Base-by-base conservation (phyloP, 1,140 invertebrate species). In the Contarinia nasturtii region DNA sequence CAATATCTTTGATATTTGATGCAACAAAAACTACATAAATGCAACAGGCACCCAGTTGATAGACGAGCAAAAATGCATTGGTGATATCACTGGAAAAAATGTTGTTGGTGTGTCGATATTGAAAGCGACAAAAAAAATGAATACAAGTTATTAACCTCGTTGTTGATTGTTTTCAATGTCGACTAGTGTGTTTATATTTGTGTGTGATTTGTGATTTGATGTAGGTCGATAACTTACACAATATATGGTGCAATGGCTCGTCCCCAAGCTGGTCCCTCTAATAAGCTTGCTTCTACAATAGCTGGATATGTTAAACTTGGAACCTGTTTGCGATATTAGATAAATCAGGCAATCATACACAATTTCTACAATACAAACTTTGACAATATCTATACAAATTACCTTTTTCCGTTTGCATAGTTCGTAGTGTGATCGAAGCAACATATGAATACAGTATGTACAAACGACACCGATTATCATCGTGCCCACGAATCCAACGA, bases 11-110 rank as follows among this genome's bases (percentile, higher is more conserved):
- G 11, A 83, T 64, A 61, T 81, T 90, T 17, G 71, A 73, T 1
- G 82, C 72, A 44, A 91, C 79, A 58, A 92, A 91, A 0, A 91
- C 78, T 19, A 86, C 75, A 59, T 92, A 92, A 3, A 90, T 85
- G 64, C 84, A 87, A 57, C 87, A 89, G 49, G 86, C 83, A 33
- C 87, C 87, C 55, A 90, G 64, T 64, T 92, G 88, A 54, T 86
- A 88, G 43, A 88, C 68, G 49, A 87, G 64, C 15, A 91, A 67
- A 55, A 86, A 83, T 0, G 64, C 53, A 52, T 82, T 82, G 4
- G 78, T 69, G 18, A 75, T 53, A 48, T 70, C 67, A 14, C 75
- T 76, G 55, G 11, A 27, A 27, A 27, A 3, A 27, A 10, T 27
- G 27, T 5, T 5, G 27, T 5, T 5, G 27, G 10, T 5, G 27